Conservation (phyloP, 2,888 invertebrate species). For the Poecilobothrus nobilitatus region DNA sequence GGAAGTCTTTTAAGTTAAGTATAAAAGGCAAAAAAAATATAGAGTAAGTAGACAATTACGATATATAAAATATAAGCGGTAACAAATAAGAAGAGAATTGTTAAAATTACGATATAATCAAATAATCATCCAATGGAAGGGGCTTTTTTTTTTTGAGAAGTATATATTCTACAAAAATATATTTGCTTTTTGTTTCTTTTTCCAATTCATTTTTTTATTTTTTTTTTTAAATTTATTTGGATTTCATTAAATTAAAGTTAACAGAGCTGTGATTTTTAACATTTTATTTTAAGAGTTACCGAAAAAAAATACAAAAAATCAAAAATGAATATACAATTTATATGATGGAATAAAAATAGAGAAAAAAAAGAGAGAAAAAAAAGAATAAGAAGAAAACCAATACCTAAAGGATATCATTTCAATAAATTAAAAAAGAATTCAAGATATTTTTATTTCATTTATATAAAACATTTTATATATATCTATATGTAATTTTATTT, state of each 20-base stretch:
- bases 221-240: not conserved
- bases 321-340: too few relatives aligned
- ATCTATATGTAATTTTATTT: not conserved
- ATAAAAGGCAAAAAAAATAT: not conserved
- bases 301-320: too few relatives aligned
- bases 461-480: not conserved
- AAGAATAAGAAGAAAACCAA: not conserved
- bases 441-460: not conserved
- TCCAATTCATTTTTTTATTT: not conserved
- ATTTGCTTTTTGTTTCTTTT: not conserved
- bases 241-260: not conserved
- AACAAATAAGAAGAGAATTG: too few relatives aligned
- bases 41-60: too few relatives aligned
- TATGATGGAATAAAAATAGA: too few relatives aligned
- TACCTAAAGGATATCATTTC: conserved; percentile 6
- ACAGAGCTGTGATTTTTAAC: not conserved
- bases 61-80: too few relatives aligned
- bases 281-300: not conserved
- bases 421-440: not conserved
- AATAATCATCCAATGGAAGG: not conserved
- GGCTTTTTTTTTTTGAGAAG: too few relatives aligned
- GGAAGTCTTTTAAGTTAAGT: not conserved
- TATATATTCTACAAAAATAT: too few relatives aligned
- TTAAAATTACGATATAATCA: not conserved
- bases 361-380: not conserved